These are phyloP conservation scores for Prionace glauca DNA, from an alignment of 2,797 vertebrate genomes.

Conservation along the genomic window DNA sequence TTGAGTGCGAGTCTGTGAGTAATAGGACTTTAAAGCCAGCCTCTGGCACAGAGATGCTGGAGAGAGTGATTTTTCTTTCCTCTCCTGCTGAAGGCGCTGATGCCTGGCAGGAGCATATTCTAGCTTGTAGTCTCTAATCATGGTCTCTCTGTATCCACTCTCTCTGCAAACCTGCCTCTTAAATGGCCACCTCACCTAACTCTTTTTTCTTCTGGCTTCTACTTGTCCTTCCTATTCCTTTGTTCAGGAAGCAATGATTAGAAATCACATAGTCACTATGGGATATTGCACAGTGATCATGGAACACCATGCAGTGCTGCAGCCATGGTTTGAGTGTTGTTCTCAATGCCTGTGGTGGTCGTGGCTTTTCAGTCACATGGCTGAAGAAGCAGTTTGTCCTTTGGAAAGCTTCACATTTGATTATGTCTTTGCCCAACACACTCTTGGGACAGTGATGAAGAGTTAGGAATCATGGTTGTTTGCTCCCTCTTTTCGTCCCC, in stretches of 20 bases:
- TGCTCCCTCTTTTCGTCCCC: background rate
- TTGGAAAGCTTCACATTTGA: background rate
- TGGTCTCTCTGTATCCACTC: background rate
- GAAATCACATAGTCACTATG: background rate
- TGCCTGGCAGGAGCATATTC: conserved; percentile 8
- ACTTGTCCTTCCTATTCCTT: background rate
- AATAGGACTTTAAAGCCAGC: background rate
- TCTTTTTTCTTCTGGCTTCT: background rate
- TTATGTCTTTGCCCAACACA: background rate
- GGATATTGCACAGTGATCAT: background rate
- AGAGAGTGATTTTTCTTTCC: background rate
- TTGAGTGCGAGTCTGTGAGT: conserved; percentile 8
- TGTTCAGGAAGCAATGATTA: background rate
- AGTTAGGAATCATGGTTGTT: background rate
- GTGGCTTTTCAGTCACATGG: background rate
- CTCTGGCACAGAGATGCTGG: background rate
- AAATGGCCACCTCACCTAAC: background rate
- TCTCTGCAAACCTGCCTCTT: background rate
- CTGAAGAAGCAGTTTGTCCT: background rate
- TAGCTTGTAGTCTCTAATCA: no score
- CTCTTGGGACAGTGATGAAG: background rate
- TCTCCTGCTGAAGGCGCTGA: conserved; percentile 13
- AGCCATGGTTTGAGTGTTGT: background rate
- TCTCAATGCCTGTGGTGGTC: background rate
- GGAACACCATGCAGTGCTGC: background rate